Evolutionary conservation across 2,888 invertebrate species (phyloP).

Genomic region (Athrips mouffetella): DNA sequence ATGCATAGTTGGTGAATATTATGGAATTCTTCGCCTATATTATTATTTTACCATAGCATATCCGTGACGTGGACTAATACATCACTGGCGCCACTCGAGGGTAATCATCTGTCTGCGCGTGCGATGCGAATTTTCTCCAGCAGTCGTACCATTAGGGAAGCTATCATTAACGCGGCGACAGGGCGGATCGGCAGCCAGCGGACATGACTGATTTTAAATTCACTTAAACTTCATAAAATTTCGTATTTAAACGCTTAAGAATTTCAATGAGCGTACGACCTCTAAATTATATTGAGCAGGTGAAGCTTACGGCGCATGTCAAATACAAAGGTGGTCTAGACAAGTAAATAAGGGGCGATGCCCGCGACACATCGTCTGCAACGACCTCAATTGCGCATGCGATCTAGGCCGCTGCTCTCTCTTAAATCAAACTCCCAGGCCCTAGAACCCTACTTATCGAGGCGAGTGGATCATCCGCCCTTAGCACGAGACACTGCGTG

Average conservation of each 20-base stretch:
- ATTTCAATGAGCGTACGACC: no score
- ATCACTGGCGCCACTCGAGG: slow-evolving; percentile 62
- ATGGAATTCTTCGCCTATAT: background rate
- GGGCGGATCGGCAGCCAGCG: slow-evolving; percentile 54
- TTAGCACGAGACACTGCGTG: slow-evolving; percentile 43
- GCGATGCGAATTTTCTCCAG: slow-evolving; percentile 62
- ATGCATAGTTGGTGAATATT: background rate
- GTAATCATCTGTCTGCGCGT: slow-evolving; percentile 65
- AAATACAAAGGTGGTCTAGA: slow-evolving; percentile 36
- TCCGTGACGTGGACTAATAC: slow-evolving; percentile 65
- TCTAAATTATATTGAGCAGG: slow-evolving; percentile 8
- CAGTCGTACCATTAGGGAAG: slow-evolving; percentile 62
- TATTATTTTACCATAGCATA: slow-evolving; percentile 48
- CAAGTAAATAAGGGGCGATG: slow-evolving; percentile 38
- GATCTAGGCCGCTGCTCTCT: slow-evolving; percentile 72
- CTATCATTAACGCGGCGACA: slow-evolving; percentile 71
- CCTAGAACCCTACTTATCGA: slow-evolving; percentile 71
- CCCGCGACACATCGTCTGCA: slow-evolving; percentile 57
- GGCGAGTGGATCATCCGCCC: slow-evolving; percentile 54
- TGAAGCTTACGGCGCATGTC: slow-evolving; percentile 8
- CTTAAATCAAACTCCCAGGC: slow-evolving; percentile 73
- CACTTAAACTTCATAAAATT: slow-evolving; percentile 17
- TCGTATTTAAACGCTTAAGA: no score
- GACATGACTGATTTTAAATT: slow-evolving; percentile 42
- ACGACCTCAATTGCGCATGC: slow-evolving; percentile 67